Evolutionary conservation across 37 sponge, comb jelly and placozoan species (phyloP).

Genomic region (Axinella damicornis): DNA sequence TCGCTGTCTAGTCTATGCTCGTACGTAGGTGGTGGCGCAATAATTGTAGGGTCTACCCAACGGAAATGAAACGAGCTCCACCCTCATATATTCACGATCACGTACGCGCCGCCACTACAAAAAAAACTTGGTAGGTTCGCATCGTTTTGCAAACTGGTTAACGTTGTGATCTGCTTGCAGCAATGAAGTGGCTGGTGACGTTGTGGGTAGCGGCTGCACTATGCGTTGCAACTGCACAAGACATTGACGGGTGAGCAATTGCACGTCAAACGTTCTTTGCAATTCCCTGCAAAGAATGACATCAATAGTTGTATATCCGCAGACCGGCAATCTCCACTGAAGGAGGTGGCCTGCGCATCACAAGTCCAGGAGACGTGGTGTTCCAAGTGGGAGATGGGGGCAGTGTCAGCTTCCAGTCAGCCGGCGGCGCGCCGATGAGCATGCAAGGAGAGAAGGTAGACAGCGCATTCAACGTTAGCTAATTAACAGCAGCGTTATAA

Average conservation of each 20-base stretch:
- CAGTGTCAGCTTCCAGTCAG: slow-evolving; percentile 18
- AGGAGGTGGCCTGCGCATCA: slow-evolving; percentile 29
- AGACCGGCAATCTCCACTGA: slow-evolving; percentile 68
- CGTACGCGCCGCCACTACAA: too few species aligned
- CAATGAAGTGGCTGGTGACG: background rate
- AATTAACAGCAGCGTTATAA: background rate
- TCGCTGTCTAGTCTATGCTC: too few species aligned
- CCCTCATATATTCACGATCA: too few species aligned
- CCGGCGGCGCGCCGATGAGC: slow-evolving; percentile 18
- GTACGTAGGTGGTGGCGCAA: too few species aligned
- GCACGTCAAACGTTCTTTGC: background rate
- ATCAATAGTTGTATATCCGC: too few species aligned
- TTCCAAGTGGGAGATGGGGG: slow-evolving; percentile 33
- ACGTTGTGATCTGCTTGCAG: background rate
- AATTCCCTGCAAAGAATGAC: too few species aligned
- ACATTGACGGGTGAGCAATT: slow-evolving; percentile 11
- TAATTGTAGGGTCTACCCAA: too few species aligned
- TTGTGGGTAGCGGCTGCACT: slow-evolving; percentile 1
- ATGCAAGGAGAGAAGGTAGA: slow-evolving; percentile 40
- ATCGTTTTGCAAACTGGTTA: too few species aligned
- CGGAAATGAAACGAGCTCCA: too few species aligned
- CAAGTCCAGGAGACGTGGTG: slow-evolving; percentile 50
- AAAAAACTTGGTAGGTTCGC: too few species aligned
- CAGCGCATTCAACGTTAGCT: background rate
- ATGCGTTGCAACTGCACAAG: background rate